Evolutionary conservation across 2,113 vertebrate species (phyloP).

Genomic region (Dipodomys spectabilis): DNA sequence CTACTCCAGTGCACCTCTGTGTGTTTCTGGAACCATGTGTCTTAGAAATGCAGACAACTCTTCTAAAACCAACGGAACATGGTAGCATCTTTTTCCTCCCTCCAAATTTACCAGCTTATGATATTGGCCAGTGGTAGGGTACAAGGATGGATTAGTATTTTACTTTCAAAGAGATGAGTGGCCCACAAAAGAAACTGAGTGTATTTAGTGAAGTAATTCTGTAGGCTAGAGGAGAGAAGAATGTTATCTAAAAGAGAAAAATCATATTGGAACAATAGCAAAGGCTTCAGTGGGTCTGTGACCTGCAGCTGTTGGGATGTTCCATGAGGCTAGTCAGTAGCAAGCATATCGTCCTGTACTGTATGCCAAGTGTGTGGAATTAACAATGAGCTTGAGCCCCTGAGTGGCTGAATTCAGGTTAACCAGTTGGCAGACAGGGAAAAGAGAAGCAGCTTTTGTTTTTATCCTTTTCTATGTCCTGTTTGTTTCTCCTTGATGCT

Average conservation of each 20-base stretch:
- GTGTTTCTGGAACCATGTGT: neutral
- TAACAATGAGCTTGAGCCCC: neutral
- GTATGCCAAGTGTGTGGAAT: neutral
- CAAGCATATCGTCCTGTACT: neutral
- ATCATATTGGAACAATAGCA: neutral
- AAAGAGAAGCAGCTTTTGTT: neutral
- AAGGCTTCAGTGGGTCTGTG: neutral
- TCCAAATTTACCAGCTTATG: neutral
- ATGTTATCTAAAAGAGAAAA: neutral
- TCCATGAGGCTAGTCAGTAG: neutral
- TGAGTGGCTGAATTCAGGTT: neutral
- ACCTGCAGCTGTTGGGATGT: neutral
- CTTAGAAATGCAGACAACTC: slow-evolving; percentile 21
- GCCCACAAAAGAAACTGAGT: neutral
- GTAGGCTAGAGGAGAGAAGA: neutral
- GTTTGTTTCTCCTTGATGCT: neutral
- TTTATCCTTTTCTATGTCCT: neutral
- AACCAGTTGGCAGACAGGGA: neutral
- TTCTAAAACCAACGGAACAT: neutral
- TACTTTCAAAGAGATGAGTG: neutral
- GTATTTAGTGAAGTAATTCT: neutral
- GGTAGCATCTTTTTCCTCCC: neutral
- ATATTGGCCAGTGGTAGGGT: neutral
- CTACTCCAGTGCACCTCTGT: neutral
- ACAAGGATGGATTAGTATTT: neutral